phyloP scores from a whole-genome alignment of 2,113 vertebrate genomes.

The Numenius arquata region DNA sequence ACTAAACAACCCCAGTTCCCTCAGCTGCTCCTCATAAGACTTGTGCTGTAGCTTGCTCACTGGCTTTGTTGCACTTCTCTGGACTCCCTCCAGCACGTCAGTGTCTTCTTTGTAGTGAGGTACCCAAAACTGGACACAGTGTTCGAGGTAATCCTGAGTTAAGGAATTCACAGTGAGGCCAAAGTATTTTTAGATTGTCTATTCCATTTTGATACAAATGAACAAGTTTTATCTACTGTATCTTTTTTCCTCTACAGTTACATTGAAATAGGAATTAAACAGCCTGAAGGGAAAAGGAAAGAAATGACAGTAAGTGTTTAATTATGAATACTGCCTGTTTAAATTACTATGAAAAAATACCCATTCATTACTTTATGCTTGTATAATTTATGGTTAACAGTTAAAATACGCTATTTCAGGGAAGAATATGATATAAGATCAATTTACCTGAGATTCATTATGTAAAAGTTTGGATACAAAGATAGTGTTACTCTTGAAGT shows the following conservation, averaged over 20 bases:
- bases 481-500: background rate
- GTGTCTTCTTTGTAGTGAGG: background rate
- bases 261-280: conserved; percentile 72
- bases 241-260: conserved; percentile 65
- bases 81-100: background rate
- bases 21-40: background rate
- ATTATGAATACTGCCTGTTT: background rate
- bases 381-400: conserved; percentile 7
- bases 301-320: conserved; percentile 66
- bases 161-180: background rate
- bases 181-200: background rate
- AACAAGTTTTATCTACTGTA: background rate
- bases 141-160: background rate
- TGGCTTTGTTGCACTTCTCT: background rate
- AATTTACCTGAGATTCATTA: background rate
- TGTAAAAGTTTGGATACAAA: background rate
- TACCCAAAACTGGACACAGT: background rate
- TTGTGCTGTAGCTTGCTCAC: background rate
- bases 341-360: background rate
- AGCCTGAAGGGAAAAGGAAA: conserved; percentile 70
- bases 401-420: background rate
- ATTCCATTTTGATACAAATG: background rate
- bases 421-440: background rate
- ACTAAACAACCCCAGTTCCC: background rate
- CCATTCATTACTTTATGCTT: background rate